Evolutionary conservation across 2,888 invertebrate genomes (phyloP).

Genomic region (Tachystola acroxantha): DNA sequence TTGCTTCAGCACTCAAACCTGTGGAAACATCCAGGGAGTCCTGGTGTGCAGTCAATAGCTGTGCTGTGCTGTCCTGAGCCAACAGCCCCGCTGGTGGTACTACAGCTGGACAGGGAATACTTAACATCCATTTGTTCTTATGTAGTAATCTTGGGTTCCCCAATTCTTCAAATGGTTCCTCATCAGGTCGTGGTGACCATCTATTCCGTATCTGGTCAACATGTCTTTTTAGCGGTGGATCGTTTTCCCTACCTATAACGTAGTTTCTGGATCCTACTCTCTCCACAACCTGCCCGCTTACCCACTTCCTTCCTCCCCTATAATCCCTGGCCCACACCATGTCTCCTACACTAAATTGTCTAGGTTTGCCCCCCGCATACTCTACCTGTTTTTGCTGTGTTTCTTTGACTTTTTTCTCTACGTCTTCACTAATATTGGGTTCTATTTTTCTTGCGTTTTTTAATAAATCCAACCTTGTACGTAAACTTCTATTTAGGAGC

Average conservation of each 20-base stretch:
- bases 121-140: too few relatives aligned
- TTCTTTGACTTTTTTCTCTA: background rate
- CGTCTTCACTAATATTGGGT: too few relatives aligned
- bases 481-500: background rate
- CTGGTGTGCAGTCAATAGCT: too few relatives aligned
- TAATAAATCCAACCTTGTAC: background rate
- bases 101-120: too few relatives aligned
- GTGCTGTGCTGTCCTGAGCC: too few relatives aligned
- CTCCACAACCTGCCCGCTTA: background rate
- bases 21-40: too few relatives aligned
- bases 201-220: slow-evolving; percentile 1
- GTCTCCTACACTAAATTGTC: slow-evolving; percentile 1
- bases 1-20: too few relatives aligned
- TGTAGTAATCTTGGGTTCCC: too few relatives aligned
- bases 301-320: background rate
- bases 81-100: too few relatives aligned
- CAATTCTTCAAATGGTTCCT: too few relatives aligned
- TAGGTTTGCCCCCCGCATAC: background rate
- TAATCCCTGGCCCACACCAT: background rate
- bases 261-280: slow-evolving; percentile 1
- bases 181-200: too few relatives aligned
- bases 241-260: background rate
- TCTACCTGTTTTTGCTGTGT: background rate
- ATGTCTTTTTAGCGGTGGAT: slow-evolving; percentile 1
- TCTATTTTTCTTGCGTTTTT: background rate